phyloP scores from a whole-genome alignment of 2,797 vertebrate genomes.

The Tadarida brasiliensis region DNA sequence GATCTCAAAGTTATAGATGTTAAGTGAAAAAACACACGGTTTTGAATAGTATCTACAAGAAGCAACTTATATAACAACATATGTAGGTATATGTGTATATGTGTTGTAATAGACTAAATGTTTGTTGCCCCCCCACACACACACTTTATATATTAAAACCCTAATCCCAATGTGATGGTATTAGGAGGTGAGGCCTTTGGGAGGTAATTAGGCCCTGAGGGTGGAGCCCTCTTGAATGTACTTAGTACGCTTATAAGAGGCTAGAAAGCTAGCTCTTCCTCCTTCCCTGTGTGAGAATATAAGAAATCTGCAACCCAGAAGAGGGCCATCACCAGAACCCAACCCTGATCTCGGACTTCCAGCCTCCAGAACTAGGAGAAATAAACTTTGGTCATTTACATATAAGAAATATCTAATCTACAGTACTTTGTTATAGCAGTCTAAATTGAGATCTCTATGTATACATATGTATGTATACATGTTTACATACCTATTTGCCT shows the following conservation, averaged over 20 bases:
- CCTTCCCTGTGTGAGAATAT: neutral
- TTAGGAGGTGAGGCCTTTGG: neutral
- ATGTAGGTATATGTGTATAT: neutral
- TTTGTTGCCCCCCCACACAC: neutral
- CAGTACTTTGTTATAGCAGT: neutral
- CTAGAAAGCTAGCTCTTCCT: neutral
- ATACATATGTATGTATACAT: neutral
- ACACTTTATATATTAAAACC: neutral
- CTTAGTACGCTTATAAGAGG: neutral
- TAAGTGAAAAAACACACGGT: neutral
- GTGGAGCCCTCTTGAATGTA: neutral
- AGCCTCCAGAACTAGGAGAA: neutral
- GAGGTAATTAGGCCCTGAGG: neutral
- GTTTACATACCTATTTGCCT: neutral
- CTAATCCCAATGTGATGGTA: neutral
- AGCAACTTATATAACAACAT: neutral
- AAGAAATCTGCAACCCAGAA: neutral
- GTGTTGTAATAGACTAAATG: neutral
- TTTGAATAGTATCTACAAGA: neutral
- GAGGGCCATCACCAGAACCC: neutral
- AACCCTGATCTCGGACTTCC: neutral
- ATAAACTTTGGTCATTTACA: neutral
- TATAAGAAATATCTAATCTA: neutral
- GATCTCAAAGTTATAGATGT: conserved; percentile 4
- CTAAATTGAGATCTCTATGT: neutral